Conservation (phyloP, 2,888 invertebrate genomes). For the Plusia festucae region DNA sequence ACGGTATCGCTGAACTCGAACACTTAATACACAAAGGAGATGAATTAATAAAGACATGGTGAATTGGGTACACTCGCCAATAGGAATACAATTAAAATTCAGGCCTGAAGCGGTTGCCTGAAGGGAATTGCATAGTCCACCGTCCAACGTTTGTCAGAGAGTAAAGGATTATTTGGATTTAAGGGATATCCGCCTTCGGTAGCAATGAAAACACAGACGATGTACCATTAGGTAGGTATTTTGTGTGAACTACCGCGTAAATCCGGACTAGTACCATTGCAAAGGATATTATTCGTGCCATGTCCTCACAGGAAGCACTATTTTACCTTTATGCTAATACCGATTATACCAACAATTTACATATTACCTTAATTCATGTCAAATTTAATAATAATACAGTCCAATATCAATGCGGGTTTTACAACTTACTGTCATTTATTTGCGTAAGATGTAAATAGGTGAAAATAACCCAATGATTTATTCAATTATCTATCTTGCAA, state of each 20-base stretch:
- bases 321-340: not conserved
- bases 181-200: constrained; percentile 2
- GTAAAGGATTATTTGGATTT: constrained; percentile 7
- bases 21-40: constrained; percentile 36
- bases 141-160: constrained; percentile 31
- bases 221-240: not conserved
- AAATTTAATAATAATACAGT: not conserved
- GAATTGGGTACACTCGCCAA: constrained; percentile 26
- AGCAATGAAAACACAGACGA: not conserved
- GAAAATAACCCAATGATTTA: no score
- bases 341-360: no score
- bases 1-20: constrained; percentile 17
- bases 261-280: not conserved
- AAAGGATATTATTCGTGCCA: not conserved
- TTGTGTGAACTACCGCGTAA: not conserved
- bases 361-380: not conserved
- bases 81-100: constrained; percentile 56
- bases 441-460: no score
- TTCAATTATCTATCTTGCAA: no score
- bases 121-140: constrained; percentile 45
- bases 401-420: no score
- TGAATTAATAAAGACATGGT: constrained; percentile 46
- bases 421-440: no score
- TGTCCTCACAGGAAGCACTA: not conserved
- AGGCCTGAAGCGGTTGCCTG: constrained; percentile 38